Evolutionary conservation across 1,140 invertebrate genomes (phyloP).

Genomic region (Cephus cinctus): DNA sequence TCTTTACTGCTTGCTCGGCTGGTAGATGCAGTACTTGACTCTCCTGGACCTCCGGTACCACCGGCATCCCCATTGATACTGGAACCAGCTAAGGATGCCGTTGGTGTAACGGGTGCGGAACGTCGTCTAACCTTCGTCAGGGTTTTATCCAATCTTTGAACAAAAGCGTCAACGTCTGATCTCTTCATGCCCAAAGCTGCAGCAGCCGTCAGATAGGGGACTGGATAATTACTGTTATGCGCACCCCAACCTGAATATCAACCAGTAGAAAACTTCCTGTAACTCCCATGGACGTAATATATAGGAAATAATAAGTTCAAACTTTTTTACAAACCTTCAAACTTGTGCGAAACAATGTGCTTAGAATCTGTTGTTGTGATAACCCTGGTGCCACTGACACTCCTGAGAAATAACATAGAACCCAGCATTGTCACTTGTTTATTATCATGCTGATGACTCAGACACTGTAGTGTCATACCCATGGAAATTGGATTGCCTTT

Average conservation of each 20-base stretch:
- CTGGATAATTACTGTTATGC: conserved; percentile 64
- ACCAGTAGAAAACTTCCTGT: too few species aligned
- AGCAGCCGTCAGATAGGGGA: conserved; percentile 70
- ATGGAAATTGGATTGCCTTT: conserved; percentile 77
- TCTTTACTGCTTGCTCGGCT: conserved; percentile 61
- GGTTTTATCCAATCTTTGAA: conserved; percentile 64
- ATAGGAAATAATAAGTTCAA: background rate
- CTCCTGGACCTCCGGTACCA: conserved; percentile 44
- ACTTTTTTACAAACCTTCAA: conserved; percentile 53
- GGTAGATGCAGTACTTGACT: conserved; percentile 56
- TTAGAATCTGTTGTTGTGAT: conserved; percentile 60
- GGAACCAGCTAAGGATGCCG: conserved; percentile 47
- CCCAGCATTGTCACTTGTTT: conserved; percentile 63
- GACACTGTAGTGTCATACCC: conserved; percentile 58
- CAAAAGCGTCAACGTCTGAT: conserved; percentile 67
- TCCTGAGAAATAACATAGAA: conserved; percentile 72
- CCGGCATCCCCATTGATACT: conserved; percentile 50
- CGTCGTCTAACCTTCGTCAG: conserved; percentile 56
- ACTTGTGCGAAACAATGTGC: conserved; percentile 60
- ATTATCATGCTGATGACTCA: conserved; percentile 50
- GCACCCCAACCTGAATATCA: conserved; percentile 70
- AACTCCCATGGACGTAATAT: too few species aligned
- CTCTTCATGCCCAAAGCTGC: conserved; percentile 70
- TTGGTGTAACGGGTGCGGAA: conserved; percentile 56
- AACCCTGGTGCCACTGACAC: conserved; percentile 70